A percentile compares a stretch with the other conserved stretches of the same genome.
Conservation (phyloP, 2,888 invertebrate species). For the Chouioia cunea region DNA sequence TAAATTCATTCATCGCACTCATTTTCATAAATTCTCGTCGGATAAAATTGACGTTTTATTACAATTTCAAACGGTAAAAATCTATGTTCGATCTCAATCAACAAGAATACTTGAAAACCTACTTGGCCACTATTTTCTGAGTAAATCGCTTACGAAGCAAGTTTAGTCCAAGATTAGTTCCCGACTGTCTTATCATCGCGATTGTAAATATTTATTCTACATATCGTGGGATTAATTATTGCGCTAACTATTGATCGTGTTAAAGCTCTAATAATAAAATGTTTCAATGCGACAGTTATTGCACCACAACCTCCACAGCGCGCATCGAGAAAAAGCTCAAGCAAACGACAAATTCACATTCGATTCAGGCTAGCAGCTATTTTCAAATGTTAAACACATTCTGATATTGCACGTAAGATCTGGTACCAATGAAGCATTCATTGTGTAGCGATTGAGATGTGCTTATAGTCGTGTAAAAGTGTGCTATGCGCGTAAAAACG, state of each 20-base stretch:
- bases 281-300: constrained; percentile 14
- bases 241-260: background rate
- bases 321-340: constrained; percentile 37
- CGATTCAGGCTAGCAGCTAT: constrained; percentile 24
- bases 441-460: constrained; percentile 3
- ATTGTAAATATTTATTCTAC: background rate
- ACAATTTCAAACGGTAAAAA: background rate
- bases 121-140: background rate
- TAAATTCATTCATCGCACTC: background rate
- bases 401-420: background rate
- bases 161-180: too few relatives aligned
- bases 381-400: constrained; percentile 15
- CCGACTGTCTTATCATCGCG: too few relatives aligned
- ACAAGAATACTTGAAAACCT: background rate
- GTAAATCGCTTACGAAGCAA: too few relatives aligned
- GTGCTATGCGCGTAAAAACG: constrained; percentile 15
- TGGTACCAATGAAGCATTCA: constrained; percentile 25
- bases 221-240: background rate
- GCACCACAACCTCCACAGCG: constrained; percentile 36
- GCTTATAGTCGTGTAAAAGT: constrained; percentile 16
- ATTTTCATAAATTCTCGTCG: background rate
- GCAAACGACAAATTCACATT: constrained; percentile 31
- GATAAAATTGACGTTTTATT: background rate
- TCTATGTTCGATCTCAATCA: background rate
- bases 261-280: constrained; percentile 7